Conservation (phyloP, 2,113 vertebrate genomes). For the Drymodes brunneopygia region DNA sequence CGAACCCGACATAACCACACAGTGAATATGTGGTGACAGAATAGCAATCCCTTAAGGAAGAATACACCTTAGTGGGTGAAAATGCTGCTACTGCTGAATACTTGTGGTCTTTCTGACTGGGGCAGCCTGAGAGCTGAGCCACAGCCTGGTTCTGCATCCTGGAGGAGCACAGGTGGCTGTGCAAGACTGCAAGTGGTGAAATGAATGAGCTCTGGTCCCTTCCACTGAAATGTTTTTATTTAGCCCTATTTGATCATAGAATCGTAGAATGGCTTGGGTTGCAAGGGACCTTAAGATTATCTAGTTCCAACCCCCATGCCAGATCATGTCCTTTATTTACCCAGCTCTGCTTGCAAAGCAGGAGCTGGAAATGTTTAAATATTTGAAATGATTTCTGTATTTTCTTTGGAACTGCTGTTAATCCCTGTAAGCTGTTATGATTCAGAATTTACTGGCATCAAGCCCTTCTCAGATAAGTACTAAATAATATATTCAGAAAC, state of each 20-base stretch:
- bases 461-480: slow-evolving; percentile 12
- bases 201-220: background rate
- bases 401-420: slow-evolving; percentile 42
- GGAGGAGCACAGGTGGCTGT: background rate
- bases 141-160: background rate
- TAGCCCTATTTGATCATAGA: background rate
- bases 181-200: background rate
- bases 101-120: background rate
- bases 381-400: slow-evolving; percentile 35
- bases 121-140: background rate
- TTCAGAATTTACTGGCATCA: slow-evolving; percentile 40
- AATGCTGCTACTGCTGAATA: background rate
- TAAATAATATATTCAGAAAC: slow-evolving; percentile 47
- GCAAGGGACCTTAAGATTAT: background rate
- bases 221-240: background rate
- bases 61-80: background rate
- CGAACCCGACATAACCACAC: fast-evolving
- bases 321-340: background rate
- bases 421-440: slow-evolving; percentile 34
- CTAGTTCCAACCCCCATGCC: background rate
- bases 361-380: slow-evolving; percentile 27
- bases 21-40: background rate
- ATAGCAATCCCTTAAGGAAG: background rate
- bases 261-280: background rate
- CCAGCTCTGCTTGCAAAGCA: background rate